Conservation (phyloP, 2,888 invertebrate species). For the Callosobruchus maculatus region DNA sequence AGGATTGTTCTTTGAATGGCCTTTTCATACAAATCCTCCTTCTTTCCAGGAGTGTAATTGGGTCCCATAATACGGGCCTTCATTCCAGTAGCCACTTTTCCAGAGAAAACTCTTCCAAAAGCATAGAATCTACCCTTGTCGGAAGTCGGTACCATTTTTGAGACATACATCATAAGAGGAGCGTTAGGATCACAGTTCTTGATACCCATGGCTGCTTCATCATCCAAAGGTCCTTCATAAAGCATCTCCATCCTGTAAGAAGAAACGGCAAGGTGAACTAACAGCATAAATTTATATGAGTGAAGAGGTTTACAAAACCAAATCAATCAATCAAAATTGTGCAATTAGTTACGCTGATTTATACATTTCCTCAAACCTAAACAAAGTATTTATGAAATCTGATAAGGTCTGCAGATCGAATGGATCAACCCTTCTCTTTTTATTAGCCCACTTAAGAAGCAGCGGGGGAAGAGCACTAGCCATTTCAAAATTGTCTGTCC, state of each 20-base stretch:
- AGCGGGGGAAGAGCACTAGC: too few relatives aligned
- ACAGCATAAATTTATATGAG: too few relatives aligned
- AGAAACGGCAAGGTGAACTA: too few relatives aligned
- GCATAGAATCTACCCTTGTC: slow-evolving; percentile 99
- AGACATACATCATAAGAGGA: slow-evolving; percentile 99
- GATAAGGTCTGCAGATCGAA: too few relatives aligned
- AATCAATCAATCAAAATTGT: too few relatives aligned
- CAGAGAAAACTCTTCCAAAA: slow-evolving; percentile 99
- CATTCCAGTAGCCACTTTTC: slow-evolving; percentile 81
- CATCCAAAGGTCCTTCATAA: slow-evolving; percentile 97
- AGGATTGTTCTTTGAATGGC: slow-evolving; percentile 98
- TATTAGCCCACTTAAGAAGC: too few relatives aligned
- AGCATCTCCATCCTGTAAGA: slow-evolving; percentile 90
- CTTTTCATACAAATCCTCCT: slow-evolving; percentile 98
- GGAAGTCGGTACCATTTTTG: slow-evolving; percentile 99
- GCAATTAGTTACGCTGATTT: too few relatives aligned
- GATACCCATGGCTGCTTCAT: slow-evolving; percentile 64
- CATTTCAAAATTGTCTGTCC: too few relatives aligned
- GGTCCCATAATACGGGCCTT: slow-evolving; percentile 99
- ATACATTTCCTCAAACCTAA: too few relatives aligned
- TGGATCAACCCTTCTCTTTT: too few relatives aligned
- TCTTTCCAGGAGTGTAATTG: slow-evolving; percentile 96
- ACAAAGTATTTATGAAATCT: too few relatives aligned
- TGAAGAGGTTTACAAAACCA: too few relatives aligned
- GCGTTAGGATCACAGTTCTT: slow-evolving; percentile 93